These are phyloP conservation scores for Lycaena phlaeas DNA, from an alignment of 2,888 invertebrate genomes.

Conservation along the genomic window DNA sequence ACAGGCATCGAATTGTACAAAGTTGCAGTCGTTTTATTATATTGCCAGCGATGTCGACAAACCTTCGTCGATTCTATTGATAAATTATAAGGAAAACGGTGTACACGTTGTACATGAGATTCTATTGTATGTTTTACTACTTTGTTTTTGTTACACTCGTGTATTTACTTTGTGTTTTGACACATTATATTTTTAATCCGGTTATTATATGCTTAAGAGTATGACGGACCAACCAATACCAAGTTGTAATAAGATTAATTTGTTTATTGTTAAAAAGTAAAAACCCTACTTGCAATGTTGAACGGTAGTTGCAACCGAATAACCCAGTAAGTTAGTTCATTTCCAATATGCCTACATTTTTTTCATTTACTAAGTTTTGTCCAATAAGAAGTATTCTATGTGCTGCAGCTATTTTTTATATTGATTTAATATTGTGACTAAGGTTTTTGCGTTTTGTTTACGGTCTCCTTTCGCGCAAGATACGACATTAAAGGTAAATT, in stretches of 20 bases:
- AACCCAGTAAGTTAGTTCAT: no score
- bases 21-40: no score
- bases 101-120: background rate
- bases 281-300: slow-evolving; percentile 1
- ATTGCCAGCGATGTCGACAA: slow-evolving; percentile 2
- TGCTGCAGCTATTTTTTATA: background rate
- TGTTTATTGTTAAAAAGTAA: background rate
- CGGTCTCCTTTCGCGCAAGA: background rate
- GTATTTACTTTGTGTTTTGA: background rate
- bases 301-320: no score
- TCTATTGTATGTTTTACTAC: background rate
- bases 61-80: background rate
- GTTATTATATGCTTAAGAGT: no score
- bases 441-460: background rate
- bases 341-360: background rate
- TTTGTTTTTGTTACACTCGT: background rate
- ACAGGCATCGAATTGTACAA: no score
- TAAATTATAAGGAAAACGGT: background rate
- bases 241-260: no score
- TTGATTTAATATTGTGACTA: slow-evolving; percentile 1
- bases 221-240: no score
- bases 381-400: no score
- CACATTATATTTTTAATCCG: no score
- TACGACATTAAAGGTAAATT: background rate
- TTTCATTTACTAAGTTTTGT: background rate